Conservation (phyloP, 2,113 vertebrate genomes). For the Gopherus evgoodei region DNA sequence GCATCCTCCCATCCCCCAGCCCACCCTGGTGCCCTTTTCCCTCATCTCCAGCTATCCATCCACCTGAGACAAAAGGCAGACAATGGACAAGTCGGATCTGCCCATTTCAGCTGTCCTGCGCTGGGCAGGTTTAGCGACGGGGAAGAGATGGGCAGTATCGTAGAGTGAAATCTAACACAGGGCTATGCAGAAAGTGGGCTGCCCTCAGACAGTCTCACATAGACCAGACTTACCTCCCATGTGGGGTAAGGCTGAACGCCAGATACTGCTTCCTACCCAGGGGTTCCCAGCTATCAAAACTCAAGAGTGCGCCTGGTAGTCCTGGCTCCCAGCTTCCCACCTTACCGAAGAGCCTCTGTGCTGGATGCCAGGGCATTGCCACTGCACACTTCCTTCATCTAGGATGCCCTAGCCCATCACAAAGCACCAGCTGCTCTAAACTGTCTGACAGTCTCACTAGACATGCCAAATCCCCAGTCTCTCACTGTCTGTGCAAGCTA, state of each 20-base stretch:
- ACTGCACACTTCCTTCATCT: not conserved
- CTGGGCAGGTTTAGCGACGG: not conserved
- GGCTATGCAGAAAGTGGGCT: not conserved
- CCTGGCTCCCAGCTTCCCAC: not conserved
- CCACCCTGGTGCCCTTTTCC: not conserved
- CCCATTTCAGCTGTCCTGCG: not conserved
- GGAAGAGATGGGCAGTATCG: not conserved
- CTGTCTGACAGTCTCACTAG: not conserved
- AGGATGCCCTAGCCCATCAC: no score
- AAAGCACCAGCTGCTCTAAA: not conserved
- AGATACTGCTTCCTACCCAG: not conserved
- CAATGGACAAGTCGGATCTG: rapidly evolving
- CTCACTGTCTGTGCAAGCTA: rapidly evolving
- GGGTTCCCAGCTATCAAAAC: not conserved
- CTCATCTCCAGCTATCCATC: rapidly evolving
- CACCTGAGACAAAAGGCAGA: rapidly evolving
- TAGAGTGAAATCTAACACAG: no score
- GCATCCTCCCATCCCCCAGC: not conserved
- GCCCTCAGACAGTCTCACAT: not conserved
- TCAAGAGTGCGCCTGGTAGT: not conserved
- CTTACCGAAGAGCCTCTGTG: not conserved
- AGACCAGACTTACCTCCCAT: not conserved
- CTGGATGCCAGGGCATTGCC: no score
- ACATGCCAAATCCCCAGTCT: not conserved
- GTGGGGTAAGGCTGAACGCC: not conserved